A percentile compares a stretch with the other conserved stretches of the same genome.
Evolutionary conservation across 2,797 vertebrate species (phyloP).

Genomic region (Hoplostethus atlanticus): DNA sequence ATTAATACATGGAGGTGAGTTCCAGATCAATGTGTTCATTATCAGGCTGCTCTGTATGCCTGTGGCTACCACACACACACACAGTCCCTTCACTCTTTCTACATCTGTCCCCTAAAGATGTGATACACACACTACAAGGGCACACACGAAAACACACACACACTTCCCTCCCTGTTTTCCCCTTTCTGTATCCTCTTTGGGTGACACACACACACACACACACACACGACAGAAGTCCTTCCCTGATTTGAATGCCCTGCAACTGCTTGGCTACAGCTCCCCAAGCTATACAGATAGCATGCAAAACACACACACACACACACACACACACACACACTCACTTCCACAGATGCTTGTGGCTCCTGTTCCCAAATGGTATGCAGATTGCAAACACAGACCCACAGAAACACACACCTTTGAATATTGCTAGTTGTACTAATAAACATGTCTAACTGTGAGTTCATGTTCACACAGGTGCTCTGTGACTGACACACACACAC

Average conservation of each 20-base stretch:
- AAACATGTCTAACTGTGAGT: slow-evolving; percentile 34
- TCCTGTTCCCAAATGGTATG: slow-evolving; percentile 30
- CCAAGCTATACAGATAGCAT: slow-evolving; percentile 39
- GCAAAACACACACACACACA: slow-evolving; percentile 24
- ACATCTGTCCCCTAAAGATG: slow-evolving; percentile 50
- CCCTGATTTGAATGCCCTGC: slow-evolving; percentile 58
- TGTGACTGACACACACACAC: background rate
- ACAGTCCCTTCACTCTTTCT: slow-evolving; percentile 19
- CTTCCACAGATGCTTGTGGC: slow-evolving; percentile 15
- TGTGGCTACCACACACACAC: slow-evolving; percentile 45
- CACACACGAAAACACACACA: background rate
- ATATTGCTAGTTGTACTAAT: slow-evolving; percentile 9
- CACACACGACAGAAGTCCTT: slow-evolving; percentile 32
- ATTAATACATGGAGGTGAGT: slow-evolving; percentile 57
- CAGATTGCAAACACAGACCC: slow-evolving; percentile 18
- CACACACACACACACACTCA: slow-evolving; percentile 11
- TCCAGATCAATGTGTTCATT: slow-evolving; percentile 77
- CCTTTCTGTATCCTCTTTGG: slow-evolving; percentile 9
- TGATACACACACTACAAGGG: slow-evolving; percentile 18
- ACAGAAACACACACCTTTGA: slow-evolving; percentile 1
- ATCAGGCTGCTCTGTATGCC: slow-evolving; percentile 64
- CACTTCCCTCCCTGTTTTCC: background rate
- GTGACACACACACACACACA: slow-evolving; percentile 20
- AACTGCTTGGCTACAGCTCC: slow-evolving; percentile 50
- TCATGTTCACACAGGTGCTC: background rate